phyloP scores from a whole-genome alignment of 2,888 invertebrate genomes.

The Apamea monoglypha region DNA sequence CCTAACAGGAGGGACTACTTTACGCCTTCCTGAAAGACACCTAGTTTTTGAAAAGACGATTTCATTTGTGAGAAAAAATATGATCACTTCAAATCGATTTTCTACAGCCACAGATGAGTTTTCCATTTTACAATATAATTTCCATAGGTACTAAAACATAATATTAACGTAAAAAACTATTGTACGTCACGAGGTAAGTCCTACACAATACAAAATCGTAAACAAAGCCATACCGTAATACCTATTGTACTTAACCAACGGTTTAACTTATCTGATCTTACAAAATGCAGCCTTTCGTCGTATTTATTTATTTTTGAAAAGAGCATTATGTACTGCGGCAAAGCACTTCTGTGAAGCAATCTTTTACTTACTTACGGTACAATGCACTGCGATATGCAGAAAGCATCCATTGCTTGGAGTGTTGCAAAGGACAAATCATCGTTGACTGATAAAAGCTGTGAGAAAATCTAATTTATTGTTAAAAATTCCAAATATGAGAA shows the following conservation, averaged over 20 bases:
- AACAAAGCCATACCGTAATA: slow-evolving; percentile 13
- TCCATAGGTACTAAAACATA: neutral
- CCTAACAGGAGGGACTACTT: neutral
- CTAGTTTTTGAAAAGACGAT: neutral
- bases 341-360: neutral
- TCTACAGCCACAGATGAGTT: neutral
- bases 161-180: neutral
- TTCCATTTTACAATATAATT: neutral
- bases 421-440: neutral
- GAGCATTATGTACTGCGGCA: neutral
- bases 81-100: neutral
- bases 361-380: neutral
- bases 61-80: neutral
- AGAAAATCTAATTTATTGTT: neutral
- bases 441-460: neutral
- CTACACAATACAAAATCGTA: slow-evolving; percentile 20
- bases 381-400: neutral
- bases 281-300: slow-evolving; percentile 35
- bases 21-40: neutral
- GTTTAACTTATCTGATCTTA: slow-evolving; percentile 45
- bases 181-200: neutral
- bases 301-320: slow-evolving; percentile 15
- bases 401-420: neutral
- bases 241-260: slow-evolving; percentile 28
- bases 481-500: neutral